Evolutionary conservation across 2,113 vertebrate genomes (phyloP), one percentile per base, ranked within the genome.

Genomic region (Theristicus caerulescens): DNA sequence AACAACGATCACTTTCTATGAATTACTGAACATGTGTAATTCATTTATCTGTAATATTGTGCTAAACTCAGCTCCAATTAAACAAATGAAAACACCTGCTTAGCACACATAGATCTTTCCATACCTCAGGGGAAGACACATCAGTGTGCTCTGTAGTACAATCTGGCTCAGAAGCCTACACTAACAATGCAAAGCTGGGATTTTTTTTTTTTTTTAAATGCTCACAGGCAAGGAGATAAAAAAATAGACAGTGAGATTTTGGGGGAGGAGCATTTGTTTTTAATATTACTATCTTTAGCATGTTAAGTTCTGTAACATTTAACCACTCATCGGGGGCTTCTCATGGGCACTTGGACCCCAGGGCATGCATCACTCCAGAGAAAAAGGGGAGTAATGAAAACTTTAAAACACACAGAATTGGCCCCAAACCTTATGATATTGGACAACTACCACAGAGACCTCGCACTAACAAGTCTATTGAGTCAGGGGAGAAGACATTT

Each of bases 11-110:
- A 81, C 98, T 98, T 98, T 98, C 98, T 97, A 98, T 98, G 98
- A 98, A 98, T 98, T 98, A 98, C 98, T 98, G 95, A 97, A 98
- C 97, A 98, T 96, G 95, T 97, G 96, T 98, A 98, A 98, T 98
- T 97, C 97, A 97, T 97, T 97, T 97, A 86, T 97, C 97, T 94
- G 92, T 95, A 97, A 98, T 92, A 98, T 96, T 97, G 98, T 98
- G 97, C 96, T 98, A 97, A 98, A 98, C 97, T 89, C 97, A 82
- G 97, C 95, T 97, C 97, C 97, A 98, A 97, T 97, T 98, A 98
- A 98, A 98, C 98, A 98, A 98, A 98, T 54, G 96, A 98, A 98
- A 98, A 98, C 96, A 98, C 96, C 97, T 98, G 97, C 97, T 98
- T 97, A 98, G 96, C 97, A 98, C 97, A 93, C 91, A 96, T 91